A percentile compares a stretch with the other conserved stretches of the same genome.
phyloP scores from a whole-genome alignment of 2,113 vertebrate genomes.

The Colistium nudipinnis region DNA sequence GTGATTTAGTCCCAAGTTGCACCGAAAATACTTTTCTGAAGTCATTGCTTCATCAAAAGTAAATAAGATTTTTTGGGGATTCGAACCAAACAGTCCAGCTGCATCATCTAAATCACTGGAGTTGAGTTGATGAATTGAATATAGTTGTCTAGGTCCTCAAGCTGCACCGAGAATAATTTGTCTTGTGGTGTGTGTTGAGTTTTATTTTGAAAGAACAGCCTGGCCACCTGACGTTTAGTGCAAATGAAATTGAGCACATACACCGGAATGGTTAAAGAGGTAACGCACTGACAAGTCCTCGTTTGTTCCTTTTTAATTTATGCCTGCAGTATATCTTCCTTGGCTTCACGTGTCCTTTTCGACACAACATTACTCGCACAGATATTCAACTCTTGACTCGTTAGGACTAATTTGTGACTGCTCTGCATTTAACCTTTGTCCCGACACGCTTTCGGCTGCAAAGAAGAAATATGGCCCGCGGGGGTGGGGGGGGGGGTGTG shows the following conservation, averaged over 20 bases:
- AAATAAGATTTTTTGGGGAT: not conserved
- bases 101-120: not conserved
- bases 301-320: conserved; percentile 1
- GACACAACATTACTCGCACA: conserved; percentile 32
- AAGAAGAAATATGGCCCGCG: conserved; percentile 56
- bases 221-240: not conserved
- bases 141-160: not conserved
- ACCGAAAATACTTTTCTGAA: too few species aligned
- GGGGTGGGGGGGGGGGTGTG: conserved; percentile 8
- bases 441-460: conserved; percentile 55
- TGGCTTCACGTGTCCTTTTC: conserved; percentile 19
- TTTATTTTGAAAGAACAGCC: too few species aligned
- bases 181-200: too few species aligned
- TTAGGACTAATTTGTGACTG: conserved; percentile 58
- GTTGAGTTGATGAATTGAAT: not conserved
- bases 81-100: not conserved
- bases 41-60: not conserved
- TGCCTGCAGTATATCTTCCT: conserved; percentile 9
- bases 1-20: too few species aligned
- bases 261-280: conserved; percentile 7
- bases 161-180: too few species aligned
- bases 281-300: not conserved
- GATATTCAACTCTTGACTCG: conserved; percentile 38
- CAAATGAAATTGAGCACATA: not conserved
- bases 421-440: conserved; percentile 72